These are phyloP conservation scores for Plebejus anna DNA, from an alignment of 2,888 invertebrate genomes.

Conservation along the genomic window DNA sequence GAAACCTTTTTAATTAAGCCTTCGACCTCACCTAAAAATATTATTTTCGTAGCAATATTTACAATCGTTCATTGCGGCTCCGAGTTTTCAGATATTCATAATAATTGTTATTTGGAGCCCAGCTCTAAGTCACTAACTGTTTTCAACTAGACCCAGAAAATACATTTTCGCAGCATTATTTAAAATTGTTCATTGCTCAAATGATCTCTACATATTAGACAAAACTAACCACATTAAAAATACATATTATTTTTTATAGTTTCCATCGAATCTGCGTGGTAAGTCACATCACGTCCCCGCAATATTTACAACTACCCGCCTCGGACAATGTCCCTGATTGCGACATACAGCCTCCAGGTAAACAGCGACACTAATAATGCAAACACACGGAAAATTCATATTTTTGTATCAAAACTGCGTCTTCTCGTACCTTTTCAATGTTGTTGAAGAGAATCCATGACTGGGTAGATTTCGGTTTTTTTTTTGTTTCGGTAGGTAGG, in stretches of 20 bases:
- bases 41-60: no score
- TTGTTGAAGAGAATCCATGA: background rate
- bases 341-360: background rate
- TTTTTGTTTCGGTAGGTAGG: no score
- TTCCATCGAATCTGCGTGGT: background rate
- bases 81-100: no score
- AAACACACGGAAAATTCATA: background rate
- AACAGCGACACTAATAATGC: background rate
- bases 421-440: background rate
- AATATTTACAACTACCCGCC: background rate
- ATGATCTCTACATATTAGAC: background rate
- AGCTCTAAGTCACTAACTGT: no score
- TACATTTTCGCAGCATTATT: background rate
- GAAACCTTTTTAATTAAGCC: no score
- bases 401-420: background rate
- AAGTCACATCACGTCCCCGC: constrained; percentile 4
- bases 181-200: background rate
- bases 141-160: no score
- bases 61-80: no score
- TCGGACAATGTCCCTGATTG: constrained; percentile 3
- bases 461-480: no score
- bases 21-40: background rate
- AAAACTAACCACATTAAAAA: background rate
- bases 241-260: background rate
- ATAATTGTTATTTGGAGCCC: no score